These are phyloP conservation scores for Paramormyrops hopkinsi DNA, from an alignment of 2,797 vertebrate genomes.

Conservation along the genomic window DNA sequence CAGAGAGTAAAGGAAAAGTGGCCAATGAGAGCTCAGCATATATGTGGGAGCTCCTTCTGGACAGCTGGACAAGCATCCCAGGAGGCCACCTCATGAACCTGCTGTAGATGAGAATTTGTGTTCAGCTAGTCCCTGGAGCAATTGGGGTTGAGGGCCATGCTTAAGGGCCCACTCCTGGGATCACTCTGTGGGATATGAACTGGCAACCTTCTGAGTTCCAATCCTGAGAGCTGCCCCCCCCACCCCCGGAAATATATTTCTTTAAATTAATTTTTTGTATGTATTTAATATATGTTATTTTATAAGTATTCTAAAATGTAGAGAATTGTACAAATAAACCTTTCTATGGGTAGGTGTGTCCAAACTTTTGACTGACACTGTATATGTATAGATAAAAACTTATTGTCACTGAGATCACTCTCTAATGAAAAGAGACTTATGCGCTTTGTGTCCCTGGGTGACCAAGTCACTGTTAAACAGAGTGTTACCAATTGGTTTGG, in stretches of 20 bases:
- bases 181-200: background rate
- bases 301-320: background rate
- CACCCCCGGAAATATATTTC: background rate
- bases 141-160: background rate
- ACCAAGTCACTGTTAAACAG: conserved; percentile 3
- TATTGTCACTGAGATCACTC: background rate
- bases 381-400: background rate
- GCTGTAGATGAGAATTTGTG: background rate
- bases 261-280: too few relatives aligned
- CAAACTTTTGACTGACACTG: background rate
- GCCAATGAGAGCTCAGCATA: background rate
- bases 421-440: background rate
- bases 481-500: background rate
- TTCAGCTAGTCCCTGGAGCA: background rate
- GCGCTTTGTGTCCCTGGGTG: conserved; percentile 4
- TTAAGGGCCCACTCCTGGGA: background rate
- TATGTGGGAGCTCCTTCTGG: background rate
- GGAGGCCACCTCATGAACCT: background rate
- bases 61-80: background rate
- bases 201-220: background rate
- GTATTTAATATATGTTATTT: background rate
- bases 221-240: background rate
- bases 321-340: background rate
- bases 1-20: background rate
- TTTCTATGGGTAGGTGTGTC: background rate